Percentiles rank a stretch among this genome's conserved stretches.
These are phyloP conservation scores for Podarcis muralis DNA, from an alignment of 2,113 vertebrate genomes.

Conservation along the genomic window DNA sequence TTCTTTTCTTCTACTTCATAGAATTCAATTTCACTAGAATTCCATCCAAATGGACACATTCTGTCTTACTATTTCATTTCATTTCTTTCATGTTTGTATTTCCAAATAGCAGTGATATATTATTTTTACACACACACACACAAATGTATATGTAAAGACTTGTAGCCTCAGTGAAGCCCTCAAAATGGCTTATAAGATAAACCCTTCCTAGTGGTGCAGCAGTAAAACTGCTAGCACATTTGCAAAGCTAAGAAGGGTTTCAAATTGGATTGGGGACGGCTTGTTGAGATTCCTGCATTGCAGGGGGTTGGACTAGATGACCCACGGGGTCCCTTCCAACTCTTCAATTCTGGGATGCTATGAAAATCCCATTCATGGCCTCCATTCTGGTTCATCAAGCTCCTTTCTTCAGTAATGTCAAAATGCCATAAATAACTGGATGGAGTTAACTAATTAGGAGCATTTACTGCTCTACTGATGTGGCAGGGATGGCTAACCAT, in stretches of 20 bases:
- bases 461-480: background rate
- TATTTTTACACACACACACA: background rate
- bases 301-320: too few species aligned
- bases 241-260: too few species aligned
- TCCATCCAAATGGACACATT: background rate
- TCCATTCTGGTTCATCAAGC: background rate
- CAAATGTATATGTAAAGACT: background rate
- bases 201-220: too few species aligned
- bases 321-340: too few species aligned
- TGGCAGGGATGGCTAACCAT: background rate
- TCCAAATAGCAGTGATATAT: conserved; percentile 1
- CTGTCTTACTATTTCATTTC: background rate
- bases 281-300: too few species aligned
- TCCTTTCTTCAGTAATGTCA: background rate
- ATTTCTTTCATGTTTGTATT: background rate
- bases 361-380: background rate
- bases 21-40: background rate
- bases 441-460: background rate
- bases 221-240: too few species aligned
- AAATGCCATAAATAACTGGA: background rate
- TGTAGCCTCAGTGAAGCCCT: background rate
- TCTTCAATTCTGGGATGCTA: too few species aligned
- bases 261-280: too few species aligned
- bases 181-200: background rate
- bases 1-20: background rate